Evolutionary conservation across 2,888 invertebrate species (phyloP).

Genomic region (Calliopum simillimum): DNA sequence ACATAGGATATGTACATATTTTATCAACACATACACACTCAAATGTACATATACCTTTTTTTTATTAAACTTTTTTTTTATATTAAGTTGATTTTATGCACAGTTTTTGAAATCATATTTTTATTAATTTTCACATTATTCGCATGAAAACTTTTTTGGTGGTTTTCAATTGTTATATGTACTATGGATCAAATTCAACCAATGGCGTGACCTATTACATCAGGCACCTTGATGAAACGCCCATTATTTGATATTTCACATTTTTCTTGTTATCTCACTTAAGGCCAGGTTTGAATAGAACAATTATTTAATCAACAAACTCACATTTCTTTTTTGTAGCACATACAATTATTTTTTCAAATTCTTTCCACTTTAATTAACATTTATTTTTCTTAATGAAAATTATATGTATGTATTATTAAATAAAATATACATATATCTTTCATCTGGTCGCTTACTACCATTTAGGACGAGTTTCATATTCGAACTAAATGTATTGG

Average conservation of each 20-base stretch:
- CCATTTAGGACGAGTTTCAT: too few species aligned
- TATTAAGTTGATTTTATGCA: neutral
- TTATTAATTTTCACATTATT: neutral
- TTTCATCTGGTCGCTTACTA: too few species aligned
- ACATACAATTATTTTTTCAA: too few species aligned
- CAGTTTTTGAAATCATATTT: neutral
- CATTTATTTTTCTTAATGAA: too few species aligned
- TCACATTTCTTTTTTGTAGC: too few species aligned
- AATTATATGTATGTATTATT: too few species aligned
- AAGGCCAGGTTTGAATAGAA: too few species aligned
- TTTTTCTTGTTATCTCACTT: too few species aligned
- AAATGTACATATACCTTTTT: neutral
- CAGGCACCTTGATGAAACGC: slow-evolving; percentile 26
- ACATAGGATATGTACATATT: neutral
- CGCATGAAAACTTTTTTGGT: neutral
- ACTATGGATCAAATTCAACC: neutral
- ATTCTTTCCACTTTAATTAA: too few species aligned
- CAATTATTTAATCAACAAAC: too few species aligned
- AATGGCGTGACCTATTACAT: slow-evolving; percentile 29
- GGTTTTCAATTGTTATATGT: neutral
- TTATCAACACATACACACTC: neutral
- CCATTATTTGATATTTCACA: slow-evolving; percentile 12
- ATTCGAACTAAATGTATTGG: too few species aligned
- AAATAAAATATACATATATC: too few species aligned
- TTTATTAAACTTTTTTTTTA: neutral